Conservation (phyloP, 2,888 invertebrate genomes). For the Cataglyphis livida region DNA sequence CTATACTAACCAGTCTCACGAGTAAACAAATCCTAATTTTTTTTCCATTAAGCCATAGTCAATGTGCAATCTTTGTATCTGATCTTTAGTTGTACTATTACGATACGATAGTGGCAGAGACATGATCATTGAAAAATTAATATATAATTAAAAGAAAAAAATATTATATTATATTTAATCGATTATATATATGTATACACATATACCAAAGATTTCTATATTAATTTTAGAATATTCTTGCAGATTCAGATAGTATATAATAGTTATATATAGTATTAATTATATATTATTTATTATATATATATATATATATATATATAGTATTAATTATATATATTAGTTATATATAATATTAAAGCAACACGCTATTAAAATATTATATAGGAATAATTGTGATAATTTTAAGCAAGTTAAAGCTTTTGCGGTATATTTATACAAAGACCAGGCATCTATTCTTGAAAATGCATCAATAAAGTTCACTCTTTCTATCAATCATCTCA, state of each 20-base stretch:
- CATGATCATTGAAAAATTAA: neutral
- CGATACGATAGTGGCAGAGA: neutral
- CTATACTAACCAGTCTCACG: neutral
- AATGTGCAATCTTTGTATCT: neutral
- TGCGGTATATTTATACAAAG: neutral
- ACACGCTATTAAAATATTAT: neutral
- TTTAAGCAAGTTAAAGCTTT: neutral
- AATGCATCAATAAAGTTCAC: neutral
- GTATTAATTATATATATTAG: too few relatives aligned
- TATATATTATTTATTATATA: too few relatives aligned
- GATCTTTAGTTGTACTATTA: neutral
- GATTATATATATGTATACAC: neutral
- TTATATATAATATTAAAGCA: neutral
- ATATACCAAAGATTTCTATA: neutral
- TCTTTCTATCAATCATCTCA: conserved; percentile 19
- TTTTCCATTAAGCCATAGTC: neutral
- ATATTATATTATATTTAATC: neutral
- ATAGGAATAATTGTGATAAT: neutral
- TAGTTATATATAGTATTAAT: too few relatives aligned
- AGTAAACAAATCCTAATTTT: conserved; percentile 19
- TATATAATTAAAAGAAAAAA: neutral
- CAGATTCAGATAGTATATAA: neutral
- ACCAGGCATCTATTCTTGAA: neutral
- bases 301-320: too few relatives aligned
- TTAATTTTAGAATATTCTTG: neutral